phyloP scores from a whole-genome alignment of 2,113 vertebrate genomes.

The Coryphaenoides rupestris region DNA sequence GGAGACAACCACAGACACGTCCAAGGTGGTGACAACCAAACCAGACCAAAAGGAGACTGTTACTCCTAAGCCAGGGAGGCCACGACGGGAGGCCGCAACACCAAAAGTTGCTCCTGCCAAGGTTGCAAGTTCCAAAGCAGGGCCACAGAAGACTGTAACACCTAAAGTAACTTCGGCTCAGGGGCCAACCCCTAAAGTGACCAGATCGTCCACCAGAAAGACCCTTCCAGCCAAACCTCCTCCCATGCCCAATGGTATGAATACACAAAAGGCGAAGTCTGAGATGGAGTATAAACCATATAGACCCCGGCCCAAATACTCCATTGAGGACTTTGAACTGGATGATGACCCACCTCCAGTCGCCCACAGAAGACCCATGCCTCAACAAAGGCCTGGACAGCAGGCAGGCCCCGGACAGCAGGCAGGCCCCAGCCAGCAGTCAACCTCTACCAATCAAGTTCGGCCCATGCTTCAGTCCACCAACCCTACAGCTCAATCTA shows the following conservation, averaged over 20 bases:
- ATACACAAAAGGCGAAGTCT: conserved; percentile 54
- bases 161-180: conserved; percentile 34
- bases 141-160: conserved; percentile 31
- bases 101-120: conserved; percentile 29
- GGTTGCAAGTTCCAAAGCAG: conserved; percentile 17
- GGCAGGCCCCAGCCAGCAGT: conserved; percentile 12
- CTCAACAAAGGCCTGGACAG: conserved; percentile 10
- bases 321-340: conserved; percentile 74
- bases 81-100: conserved; percentile 10
- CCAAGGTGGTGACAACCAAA: conserved; percentile 14
- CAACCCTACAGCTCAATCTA: background rate
- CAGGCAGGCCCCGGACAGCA: conserved; percentile 5
- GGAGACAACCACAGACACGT: background rate
- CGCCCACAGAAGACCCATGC: conserved; percentile 18
- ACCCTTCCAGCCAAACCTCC: conserved; percentile 65
- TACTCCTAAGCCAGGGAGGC: background rate
- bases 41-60: background rate
- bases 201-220: conserved; percentile 51
- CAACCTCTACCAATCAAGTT: conserved; percentile 11
- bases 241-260: conserved; percentile 75
- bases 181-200: conserved; percentile 42
- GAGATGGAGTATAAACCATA: conserved; percentile 73
- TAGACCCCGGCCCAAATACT: conserved; percentile 74
- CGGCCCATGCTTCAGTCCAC: conserved; percentile 16
- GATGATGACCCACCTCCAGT: conserved; percentile 66